phyloP scores from a whole-genome alignment of 2,797 vertebrate genomes.

The Hipposideros larvatus region DNA sequence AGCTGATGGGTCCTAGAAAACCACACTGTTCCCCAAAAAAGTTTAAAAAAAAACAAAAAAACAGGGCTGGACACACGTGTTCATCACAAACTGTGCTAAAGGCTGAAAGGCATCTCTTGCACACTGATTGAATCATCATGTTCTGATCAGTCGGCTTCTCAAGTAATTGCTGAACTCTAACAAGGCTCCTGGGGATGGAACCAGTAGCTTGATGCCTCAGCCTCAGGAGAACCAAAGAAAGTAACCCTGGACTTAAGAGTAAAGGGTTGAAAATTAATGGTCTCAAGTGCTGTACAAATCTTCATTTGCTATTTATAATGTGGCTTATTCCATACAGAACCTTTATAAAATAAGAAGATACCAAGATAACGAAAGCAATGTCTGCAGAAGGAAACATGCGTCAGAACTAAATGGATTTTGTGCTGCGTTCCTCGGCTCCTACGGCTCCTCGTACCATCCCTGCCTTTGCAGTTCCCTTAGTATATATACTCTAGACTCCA shows the following conservation, averaged over 20 bases:
- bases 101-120: slow-evolving; percentile 3
- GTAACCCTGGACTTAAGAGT: background rate
- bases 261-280: slow-evolving; percentile 49
- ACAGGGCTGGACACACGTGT: background rate
- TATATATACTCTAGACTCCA: background rate
- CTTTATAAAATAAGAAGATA: slow-evolving; percentile 48
- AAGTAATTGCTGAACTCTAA: background rate
- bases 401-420: background rate
- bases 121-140: background rate
- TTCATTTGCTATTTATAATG: slow-evolving; percentile 38
- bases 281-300: background rate
- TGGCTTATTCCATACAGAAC: background rate
- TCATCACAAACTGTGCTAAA: background rate
- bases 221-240: background rate
- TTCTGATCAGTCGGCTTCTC: background rate
- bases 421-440: background rate
- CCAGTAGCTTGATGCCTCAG: background rate
- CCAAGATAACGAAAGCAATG: background rate
- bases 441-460: background rate
- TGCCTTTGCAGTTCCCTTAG: background rate
- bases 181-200: background rate
- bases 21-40: too few relatives aligned
- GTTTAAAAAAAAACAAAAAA: too few relatives aligned
- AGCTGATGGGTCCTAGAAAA: too few relatives aligned
- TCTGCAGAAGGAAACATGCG: background rate